Conservation (phyloP, 2,113 vertebrate genomes). For the Heptranchias perlo region DNA sequence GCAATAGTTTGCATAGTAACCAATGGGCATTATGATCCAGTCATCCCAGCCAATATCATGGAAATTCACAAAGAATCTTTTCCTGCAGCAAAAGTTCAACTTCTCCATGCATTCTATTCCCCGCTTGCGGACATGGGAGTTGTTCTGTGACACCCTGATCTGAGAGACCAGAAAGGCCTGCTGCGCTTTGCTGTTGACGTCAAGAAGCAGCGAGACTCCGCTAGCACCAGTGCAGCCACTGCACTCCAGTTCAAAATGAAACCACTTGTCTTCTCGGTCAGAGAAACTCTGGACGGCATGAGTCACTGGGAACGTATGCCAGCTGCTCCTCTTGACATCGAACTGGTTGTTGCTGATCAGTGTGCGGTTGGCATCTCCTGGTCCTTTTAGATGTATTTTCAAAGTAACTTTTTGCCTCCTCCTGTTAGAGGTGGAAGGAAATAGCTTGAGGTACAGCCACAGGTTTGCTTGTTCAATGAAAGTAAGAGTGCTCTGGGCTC, state of each 20-base stretch:
- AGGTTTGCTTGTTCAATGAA: slow-evolving; percentile 64
- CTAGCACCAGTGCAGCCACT: slow-evolving; percentile 17
- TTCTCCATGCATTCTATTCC: slow-evolving; percentile 75
- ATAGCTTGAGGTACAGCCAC: slow-evolving; percentile 51
- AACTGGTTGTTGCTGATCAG: slow-evolving; percentile 64
- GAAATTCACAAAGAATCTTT: slow-evolving; percentile 88
- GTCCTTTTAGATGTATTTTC: slow-evolving; percentile 49
- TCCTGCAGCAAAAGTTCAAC: slow-evolving; percentile 82
- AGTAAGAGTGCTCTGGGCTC: slow-evolving; percentile 62
- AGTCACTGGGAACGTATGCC: slow-evolving; percentile 68
- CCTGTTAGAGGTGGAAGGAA: slow-evolving; percentile 56
- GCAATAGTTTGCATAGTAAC: slow-evolving; percentile 95
- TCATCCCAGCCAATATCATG: slow-evolving; percentile 91
- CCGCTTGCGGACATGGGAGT: slow-evolving; percentile 65
- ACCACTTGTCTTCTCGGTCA: slow-evolving; percentile 47
- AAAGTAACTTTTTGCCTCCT: slow-evolving; percentile 52
- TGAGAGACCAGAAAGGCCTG: slow-evolving; percentile 79
- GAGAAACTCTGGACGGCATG: slow-evolving; percentile 64
- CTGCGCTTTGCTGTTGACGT: slow-evolving; percentile 47
- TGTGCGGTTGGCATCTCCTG: slow-evolving; percentile 46
- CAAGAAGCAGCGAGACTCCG: slow-evolving; percentile 45
- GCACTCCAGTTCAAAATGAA: slow-evolving; percentile 64
- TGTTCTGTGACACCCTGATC: slow-evolving; percentile 60
- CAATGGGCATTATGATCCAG: slow-evolving; percentile 95
- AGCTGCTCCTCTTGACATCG: slow-evolving; percentile 57